Evolutionary conservation across 2,888 invertebrate species (phyloP), one percentile per base, ranked within the genome.

Genomic region (Pristionchus entomophagus): DNA sequence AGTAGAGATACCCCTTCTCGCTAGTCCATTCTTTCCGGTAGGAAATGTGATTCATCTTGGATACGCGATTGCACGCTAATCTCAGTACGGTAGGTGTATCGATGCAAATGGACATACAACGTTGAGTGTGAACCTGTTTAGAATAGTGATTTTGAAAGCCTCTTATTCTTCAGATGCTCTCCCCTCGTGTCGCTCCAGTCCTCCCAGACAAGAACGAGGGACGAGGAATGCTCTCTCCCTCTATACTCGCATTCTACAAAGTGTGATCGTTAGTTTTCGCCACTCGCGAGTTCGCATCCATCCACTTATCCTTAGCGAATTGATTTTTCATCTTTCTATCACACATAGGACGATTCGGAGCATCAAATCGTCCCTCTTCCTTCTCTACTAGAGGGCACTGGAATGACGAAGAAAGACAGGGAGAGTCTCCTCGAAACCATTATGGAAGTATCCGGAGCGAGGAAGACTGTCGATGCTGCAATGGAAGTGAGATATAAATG

Each of bases 361-460:
- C 86, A 88, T 87, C 88, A 90, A 59, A 89, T 89, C 29, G 59
- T 88, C 0, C 88, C 89, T 38, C 65, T 90, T 17, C 89, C 89
- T 14, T 49, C 85, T 10, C 53, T 73, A 0, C 41, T 92, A 22
- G 89, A 91, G 73, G 88, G 89, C 10, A 88, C 89, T 41, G 92
- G 92, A 69, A 85, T 92, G 87, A 84, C 85, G 12, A 87, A 87
- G 38, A 86, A 88, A 51, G 93, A 93, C 83, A 86, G 92, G 0
- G 89, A 93, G 53, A 85, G 86, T 19, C 87, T 93, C 14, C 78
- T 93, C n/a, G 92, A 91, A 69, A 84, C 89, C 83, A 88, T 92
- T 22, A 93, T 93, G 93, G 92, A 93, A 69, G 86, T 92, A n/a
- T 90, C 91, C 19, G 92, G 93, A 29, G 91, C 91, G 22, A 88